Base-by-base conservation (phyloP, 2,113 vertebrate species). In the Columba janthina region DNA sequence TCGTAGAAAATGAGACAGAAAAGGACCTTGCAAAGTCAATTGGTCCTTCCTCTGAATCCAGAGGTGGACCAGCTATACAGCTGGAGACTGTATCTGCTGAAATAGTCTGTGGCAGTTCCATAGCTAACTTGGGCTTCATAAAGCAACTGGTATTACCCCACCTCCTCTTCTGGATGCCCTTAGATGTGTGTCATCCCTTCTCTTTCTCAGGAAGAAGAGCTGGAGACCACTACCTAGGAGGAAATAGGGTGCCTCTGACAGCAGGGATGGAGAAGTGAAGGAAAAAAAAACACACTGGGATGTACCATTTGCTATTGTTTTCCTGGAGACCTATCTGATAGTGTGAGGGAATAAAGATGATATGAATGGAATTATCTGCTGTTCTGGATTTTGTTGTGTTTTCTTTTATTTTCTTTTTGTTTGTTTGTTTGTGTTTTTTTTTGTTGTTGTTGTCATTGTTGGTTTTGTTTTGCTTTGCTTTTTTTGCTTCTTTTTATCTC, bases 251-350 rank as follows among this genome's bases (percentile, higher is more conserved):
- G 10, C 9, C 24, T 51, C 17, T 81, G 29, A 50, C 16, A 69
- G 5, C 28, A 89, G n/a, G 82, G 6, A 16, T 46, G 8, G 26
- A 84, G 51, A 69, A 66, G 3, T 77, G 15, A 5, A 57, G n/a
- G 12, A 80, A 53, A 81, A 69, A 69, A 8, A 1, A 0, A 4
- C 9, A 5, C 21, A 21, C 2, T 40, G 15, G 6, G 4, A 51
- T 32, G 6, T 71, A 53, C 6, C 12, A 48, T 60, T 69, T 58
- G 15, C 56, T 71, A 34, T 26, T 71, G 15, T 58, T 72, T 77
- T 91, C 24, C 44, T 60, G 44, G 11, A 64, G 11, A 53, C 31
- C 25, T 79, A 57, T 28, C 8, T 70, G 21, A 53, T 21, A 83
- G 2, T 42, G 40, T 74, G 51, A 84, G 31, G 28, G 16, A 80